Percentiles rank a stretch among this genome's conserved stretches.
Evolutionary conservation across 1,140 invertebrate genomes (phyloP).

Genomic region (Dryas iulia): DNA sequence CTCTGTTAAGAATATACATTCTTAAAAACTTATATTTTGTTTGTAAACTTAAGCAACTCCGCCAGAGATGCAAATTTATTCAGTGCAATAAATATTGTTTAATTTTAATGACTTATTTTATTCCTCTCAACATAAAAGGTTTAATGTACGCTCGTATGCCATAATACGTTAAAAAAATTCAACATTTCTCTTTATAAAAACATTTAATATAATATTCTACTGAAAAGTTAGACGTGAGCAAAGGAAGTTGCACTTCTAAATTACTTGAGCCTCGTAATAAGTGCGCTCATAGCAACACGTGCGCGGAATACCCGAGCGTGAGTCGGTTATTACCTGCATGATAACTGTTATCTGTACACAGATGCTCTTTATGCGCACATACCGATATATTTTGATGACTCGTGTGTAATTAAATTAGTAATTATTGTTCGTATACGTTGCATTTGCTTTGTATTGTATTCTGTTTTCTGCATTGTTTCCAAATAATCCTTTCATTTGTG

Average conservation of each 20-base stretch:
- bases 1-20: conserved; percentile 12
- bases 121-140: not conserved
- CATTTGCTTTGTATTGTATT: not conserved
- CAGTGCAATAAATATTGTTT: not conserved
- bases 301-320: conserved; percentile 25
- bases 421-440: not conserved
- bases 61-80: not conserved
- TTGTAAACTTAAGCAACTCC: not conserved
- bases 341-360: conserved; percentile 34
- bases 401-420: conserved; percentile 8
- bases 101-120: not conserved
- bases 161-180: not conserved
- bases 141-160: not conserved
- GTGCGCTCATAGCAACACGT: conserved; percentile 24
- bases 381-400: conserved; percentile 19
- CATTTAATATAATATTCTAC: not conserved
- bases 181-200: not conserved
- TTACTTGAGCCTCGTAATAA: conserved; percentile 32
- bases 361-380: conserved; percentile 20
- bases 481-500: not conserved
- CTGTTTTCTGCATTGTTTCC: not conserved
- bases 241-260: conserved; percentile 32
- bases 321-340: conserved; percentile 36
- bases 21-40: conserved; percentile 15
- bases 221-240: conserved; percentile 23